Percentiles rank a stretch among this genome's conserved stretches.
These are phyloP conservation scores for Eristalis tenax DNA, from an alignment of 2,888 invertebrate species.

Conservation along the genomic window DNA sequence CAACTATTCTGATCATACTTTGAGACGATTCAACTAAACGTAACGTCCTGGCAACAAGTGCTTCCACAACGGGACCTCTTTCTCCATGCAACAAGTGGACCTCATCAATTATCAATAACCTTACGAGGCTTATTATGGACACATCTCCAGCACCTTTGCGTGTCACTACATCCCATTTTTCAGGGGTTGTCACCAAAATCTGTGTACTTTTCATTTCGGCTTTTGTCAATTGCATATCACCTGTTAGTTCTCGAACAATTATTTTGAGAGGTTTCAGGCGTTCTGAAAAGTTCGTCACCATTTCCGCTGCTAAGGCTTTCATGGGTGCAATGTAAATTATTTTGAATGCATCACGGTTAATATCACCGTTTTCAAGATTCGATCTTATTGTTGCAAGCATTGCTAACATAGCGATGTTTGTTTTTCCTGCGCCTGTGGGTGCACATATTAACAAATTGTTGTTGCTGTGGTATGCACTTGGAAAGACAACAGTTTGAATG, in stretches of 20 bases:
- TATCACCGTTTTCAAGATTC: slow-evolving; percentile 89
- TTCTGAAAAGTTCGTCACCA: slow-evolving; percentile 96
- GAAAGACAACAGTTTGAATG: slow-evolving; percentile 97
- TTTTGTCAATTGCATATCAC: slow-evolving; percentile 98
- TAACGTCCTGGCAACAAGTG: slow-evolving; percentile 96
- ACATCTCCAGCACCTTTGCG: slow-evolving; percentile 96
- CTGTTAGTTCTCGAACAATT: slow-evolving; percentile 94
- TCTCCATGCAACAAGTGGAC: slow-evolving; percentile 98
- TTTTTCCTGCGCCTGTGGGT: slow-evolving; percentile 99
- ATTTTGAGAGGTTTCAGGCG: slow-evolving; percentile 90
- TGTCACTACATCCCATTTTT: slow-evolving; percentile 99
- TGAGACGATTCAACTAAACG: slow-evolving; percentile 95
- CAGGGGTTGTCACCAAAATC: slow-evolving; percentile 99
- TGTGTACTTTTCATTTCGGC: slow-evolving; percentile 97
- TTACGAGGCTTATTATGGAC: slow-evolving; percentile 93
- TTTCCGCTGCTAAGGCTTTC: slow-evolving; percentile 99
- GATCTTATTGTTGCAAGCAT: slow-evolving; percentile 95
- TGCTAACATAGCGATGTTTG: slow-evolving; percentile 97
- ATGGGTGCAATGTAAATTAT: slow-evolving; percentile 99
- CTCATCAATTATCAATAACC: slow-evolving; percentile 97
- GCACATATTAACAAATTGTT: slow-evolving; percentile 99
- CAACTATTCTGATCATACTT: slow-evolving; percentile 98
- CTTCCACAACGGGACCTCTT: slow-evolving; percentile 98
- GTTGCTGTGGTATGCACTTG: slow-evolving; percentile 96
- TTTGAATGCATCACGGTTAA: slow-evolving; percentile 96